A percentile compares a stretch with the other conserved stretches of the same genome.
Evolutionary conservation across 1,140 invertebrate species (phyloP).

Genomic region (Philopotamus ludificatus): DNA sequence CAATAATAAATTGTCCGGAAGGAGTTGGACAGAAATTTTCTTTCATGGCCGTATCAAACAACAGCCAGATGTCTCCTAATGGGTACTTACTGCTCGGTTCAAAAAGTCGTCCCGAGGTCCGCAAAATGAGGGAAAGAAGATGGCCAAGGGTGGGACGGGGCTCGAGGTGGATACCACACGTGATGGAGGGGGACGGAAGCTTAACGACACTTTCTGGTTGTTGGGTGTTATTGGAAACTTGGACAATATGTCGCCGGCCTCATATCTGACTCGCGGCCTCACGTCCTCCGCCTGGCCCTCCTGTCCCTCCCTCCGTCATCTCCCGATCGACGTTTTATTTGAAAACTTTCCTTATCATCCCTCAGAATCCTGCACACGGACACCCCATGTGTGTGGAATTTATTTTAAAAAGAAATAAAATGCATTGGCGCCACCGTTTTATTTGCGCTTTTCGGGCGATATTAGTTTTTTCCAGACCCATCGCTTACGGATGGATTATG

Average conservation of each 20-base stretch:
- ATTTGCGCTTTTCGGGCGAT: constrained; percentile 10
- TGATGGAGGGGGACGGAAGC: constrained; percentile 3
- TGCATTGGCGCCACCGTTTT: constrained; percentile 7
- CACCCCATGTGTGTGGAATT: background rate
- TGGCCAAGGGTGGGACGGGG: background rate
- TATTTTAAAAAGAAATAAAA: constrained; percentile 24
- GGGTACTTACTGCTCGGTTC: background rate
- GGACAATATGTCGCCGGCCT: constrained; percentile 27
- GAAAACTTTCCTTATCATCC: constrained; percentile 31
- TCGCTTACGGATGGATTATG: no score
- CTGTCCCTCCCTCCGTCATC: constrained; percentile 2
- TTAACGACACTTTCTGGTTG: constrained; percentile 28
- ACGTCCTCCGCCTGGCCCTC: background rate
- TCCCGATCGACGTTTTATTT: constrained; percentile 28
- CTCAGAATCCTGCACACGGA: background rate
- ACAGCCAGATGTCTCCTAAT: background rate
- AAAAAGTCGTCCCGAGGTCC: background rate
- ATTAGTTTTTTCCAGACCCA: constrained; percentile 15
- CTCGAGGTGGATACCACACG: background rate
- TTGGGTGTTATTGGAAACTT: constrained; percentile 31
- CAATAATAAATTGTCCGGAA: no score
- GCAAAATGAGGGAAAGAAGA: background rate
- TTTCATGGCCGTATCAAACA: no score
- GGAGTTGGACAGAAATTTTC: no score
- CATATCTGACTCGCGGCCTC: constrained; percentile 19